Base-by-base conservation (phyloP, 2,113 vertebrate genomes). In the Marmota flaviventris region DNA sequence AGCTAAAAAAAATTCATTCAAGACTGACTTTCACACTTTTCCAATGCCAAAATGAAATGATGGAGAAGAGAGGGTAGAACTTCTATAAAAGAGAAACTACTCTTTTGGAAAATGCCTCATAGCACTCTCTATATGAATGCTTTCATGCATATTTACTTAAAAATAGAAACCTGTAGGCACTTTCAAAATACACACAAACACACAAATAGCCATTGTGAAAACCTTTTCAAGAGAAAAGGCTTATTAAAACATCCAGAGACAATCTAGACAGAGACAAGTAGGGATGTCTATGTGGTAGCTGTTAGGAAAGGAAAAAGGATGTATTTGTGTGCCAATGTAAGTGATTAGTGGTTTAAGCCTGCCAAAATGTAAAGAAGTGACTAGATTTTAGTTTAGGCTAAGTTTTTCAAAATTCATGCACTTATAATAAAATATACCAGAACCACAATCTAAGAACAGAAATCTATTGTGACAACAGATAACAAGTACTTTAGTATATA, bases 11-110 rank as follows among this genome's bases (percentile, higher is more conserved):
- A 81, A 37, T 4, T 39, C 13, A 70, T 13, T 96, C 18, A 83
- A 78, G n/a, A 87, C 32, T 93, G 17, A 85, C 53, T 79, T 87
- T 72, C n/a, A 65, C 72, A n/a, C 25, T 4, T 77, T 94, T 90
- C 75, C 20, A 78, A 32, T 82, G 51, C 48, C 42, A 92, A 81
- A 95, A 89, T 58, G 8, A 94, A 96, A 77, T 94, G 20, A 89
- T 90, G 37, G 6, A 29, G 16, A 92, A 89, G 37, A 20, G 12
- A 58, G 25, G 25, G 32, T 89, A 48, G 22, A 90, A 77, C 4
- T 70, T 82, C n/a, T 45, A 5, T 69, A 61, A 86, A 86, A 73
- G 67, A 48, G 18, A 85, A 94, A 63, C 75, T 39, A 75, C 24
- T 58, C 14, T 4, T 65, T 9, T 87, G 53, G 45, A 73, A 93